Base-by-base conservation (phyloP, 2,888 invertebrate genomes). In the Ichneumoninae sp. region DNA sequence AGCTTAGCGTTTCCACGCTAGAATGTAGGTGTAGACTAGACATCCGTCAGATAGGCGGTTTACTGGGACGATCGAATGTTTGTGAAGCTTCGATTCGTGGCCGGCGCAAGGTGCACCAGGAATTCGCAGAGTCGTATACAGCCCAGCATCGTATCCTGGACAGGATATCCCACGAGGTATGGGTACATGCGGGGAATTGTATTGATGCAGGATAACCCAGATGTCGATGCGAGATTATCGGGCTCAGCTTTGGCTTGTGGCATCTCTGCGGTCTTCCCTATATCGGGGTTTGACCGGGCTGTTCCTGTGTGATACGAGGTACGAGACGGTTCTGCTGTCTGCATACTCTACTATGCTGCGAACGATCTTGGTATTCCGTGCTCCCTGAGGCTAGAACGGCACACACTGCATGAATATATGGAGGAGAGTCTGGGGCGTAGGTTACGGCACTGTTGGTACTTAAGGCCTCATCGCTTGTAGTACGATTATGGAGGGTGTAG, bases 131-230 rank as follows among this genome's bases (percentile, higher is more conserved):
- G 69, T 80, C 62, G 69, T 80, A 74, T 80, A 84, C 47, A 50
- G 60, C 47, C 70, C 22, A 44, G 16, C 77, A 26, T 57, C 57
- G 57, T 52, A 72, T 62, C 26, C 52, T 68, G 72, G 80, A 84
- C 68, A 77, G 80, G 77, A 74, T 84, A 80, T 77, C 80, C 66
- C 76, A 77, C 80, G 77, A 80, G 83, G 80, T 77, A 84, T 74
- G 76, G 60, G 44, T 84, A 84, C 83, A 69, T 77, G 83, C 60
- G 80, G 72, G 54, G 76, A 80, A 84, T 84, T 80, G 80, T 80
- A 84, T 84, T 80, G 83, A 84, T 84, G 83, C 77, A 69, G 83
- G 83, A 84, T 84, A 84, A 84, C 80, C 80, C 72, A 77, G 80
- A 84, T 84, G 83, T 84, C 83, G 77, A 84, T 80, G 71, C 72